A percentile compares a stretch with the other conserved stretches of the same genome.
phyloP scores from a whole-genome alignment of 1,140 invertebrate species.

The Drosophila kanapiae region DNA sequence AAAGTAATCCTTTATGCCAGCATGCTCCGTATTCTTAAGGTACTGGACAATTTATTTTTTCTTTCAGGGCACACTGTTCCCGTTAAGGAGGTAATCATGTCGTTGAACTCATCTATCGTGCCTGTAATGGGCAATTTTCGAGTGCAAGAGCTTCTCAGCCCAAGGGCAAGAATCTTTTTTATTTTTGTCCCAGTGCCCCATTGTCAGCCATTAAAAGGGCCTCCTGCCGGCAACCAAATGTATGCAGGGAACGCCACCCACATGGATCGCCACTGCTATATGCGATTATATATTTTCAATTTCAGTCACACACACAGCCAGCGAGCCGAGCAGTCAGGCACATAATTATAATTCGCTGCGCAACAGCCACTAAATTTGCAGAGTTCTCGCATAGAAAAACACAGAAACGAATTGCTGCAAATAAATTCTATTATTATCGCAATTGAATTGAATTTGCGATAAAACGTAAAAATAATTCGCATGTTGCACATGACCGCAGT shows the following conservation, averaged over 20 bases:
- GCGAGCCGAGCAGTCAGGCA: conserved; percentile 27
- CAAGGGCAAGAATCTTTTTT: conserved; percentile 9
- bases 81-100: background rate
- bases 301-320: conserved; percentile 10
- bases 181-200: conserved; percentile 1
- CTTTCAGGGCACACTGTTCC: background rate
- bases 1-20: background rate
- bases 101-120: background rate
- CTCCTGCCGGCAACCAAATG: conserved; percentile 3
- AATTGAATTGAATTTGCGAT: conserved; percentile 74
- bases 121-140: conserved; percentile 39
- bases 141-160: conserved; percentile 6
- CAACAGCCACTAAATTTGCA: conserved; percentile 60
- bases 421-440: conserved; percentile 80
- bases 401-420: conserved; percentile 65
- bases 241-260: background rate
- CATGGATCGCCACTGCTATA: background rate
- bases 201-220: conserved; percentile 42
- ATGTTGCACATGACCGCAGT: conserved; percentile 62
- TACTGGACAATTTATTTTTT: conserved; percentile 3
- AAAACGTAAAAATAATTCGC: conserved; percentile 69
- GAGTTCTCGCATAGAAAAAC: conserved; percentile 31
- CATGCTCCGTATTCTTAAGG: background rate
- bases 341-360: conserved; percentile 69
- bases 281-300: conserved; percentile 51